Conservation (phyloP, 1,140 invertebrate species). For the Anoplophora glabripennis region DNA sequence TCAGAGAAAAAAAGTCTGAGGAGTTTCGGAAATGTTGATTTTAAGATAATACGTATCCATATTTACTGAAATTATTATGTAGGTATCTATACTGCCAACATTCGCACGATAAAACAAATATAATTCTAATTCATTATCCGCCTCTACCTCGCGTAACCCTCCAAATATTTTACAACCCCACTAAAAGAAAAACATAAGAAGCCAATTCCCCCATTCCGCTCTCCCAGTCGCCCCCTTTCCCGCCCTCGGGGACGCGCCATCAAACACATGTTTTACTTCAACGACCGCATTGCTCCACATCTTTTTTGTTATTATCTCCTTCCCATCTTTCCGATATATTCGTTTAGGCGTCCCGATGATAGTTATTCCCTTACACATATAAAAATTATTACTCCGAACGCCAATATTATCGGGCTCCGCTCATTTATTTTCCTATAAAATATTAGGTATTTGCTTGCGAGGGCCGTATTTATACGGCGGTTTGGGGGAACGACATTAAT, state of each 20-base stretch:
- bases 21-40: too few relatives aligned
- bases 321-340: conserved; percentile 9
- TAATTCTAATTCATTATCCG: too few relatives aligned
- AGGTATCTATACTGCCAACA: too few relatives aligned
- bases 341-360: conserved; percentile 5
- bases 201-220: not conserved
- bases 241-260: not conserved
- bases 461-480: too few relatives aligned
- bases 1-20: too few relatives aligned
- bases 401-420: conserved; percentile 4
- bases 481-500: too few relatives aligned
- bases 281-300: not conserved
- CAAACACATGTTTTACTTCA: conserved; percentile 13
- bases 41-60: too few relatives aligned
- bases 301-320: conserved; percentile 13
- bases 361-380: conserved; percentile 10
- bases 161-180: too few relatives aligned
- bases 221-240: not conserved
- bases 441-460: conserved; percentile 10
- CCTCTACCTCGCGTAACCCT: too few relatives aligned
- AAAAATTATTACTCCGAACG: conserved; percentile 13
- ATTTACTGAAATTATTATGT: too few relatives aligned
- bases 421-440: conserved; percentile 10
- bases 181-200: not conserved
- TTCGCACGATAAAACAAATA: too few relatives aligned